phyloP scores from a whole-genome alignment of 92 coral and sea anemone species.

The Phymanthus crucifer region DNA sequence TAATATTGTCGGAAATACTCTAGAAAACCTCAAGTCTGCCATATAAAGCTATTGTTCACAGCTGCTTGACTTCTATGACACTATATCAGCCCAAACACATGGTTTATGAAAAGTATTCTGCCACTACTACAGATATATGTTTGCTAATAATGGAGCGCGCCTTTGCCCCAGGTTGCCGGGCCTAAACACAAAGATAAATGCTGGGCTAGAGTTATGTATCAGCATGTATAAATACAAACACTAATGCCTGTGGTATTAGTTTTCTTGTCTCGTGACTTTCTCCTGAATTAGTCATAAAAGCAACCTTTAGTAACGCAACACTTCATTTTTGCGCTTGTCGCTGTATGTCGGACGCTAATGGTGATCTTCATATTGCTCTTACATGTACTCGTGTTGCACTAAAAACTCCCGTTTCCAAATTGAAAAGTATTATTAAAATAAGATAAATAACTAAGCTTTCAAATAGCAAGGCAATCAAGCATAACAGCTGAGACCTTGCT shows the following conservation, averaged over 20 bases:
- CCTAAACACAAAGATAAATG: background rate
- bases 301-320: too few relatives aligned
- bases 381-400: too few relatives aligned
- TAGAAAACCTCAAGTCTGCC: background rate
- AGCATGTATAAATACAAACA: background rate
- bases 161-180: background rate
- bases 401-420: too few relatives aligned
- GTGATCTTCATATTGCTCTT: too few relatives aligned
- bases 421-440: too few relatives aligned
- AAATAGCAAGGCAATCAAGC: too few relatives aligned
- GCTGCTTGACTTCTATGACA: background rate
- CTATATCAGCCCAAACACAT: background rate
- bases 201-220: background rate
- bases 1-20: background rate
- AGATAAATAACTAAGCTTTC: too few relatives aligned
- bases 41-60: background rate
- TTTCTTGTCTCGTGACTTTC: background rate
- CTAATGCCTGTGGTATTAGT: background rate
- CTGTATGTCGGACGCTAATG: too few relatives aligned
- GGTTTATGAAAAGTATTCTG: too few relatives aligned
- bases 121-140: background rate
- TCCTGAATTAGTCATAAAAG: too few relatives aligned
- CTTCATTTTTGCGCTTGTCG: too few relatives aligned
- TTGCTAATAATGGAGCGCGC: background rate
- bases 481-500: too few relatives aligned